phyloP scores from a whole-genome alignment of 2,888 invertebrate species.

The Chrysodeixis includens region DNA sequence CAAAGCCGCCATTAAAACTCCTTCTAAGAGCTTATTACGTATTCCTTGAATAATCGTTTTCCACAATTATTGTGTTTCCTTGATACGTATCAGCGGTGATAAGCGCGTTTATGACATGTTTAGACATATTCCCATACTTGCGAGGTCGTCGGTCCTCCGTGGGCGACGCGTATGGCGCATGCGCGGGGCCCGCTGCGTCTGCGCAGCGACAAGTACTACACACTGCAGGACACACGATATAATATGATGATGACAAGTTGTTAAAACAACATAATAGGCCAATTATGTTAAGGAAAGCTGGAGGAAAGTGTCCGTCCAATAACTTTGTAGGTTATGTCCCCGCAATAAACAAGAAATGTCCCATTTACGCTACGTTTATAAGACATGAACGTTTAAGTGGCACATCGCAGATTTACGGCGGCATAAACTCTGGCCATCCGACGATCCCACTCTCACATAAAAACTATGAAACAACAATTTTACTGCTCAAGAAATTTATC shows the following conservation, averaged over 20 bases:
- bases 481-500: not conserved
- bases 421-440: slow-evolving; percentile 25
- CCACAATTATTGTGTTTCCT: slow-evolving; percentile 2
- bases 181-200: slow-evolving; percentile 46
- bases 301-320: slow-evolving; percentile 12
- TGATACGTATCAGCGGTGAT: not conserved
- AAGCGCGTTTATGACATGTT: slow-evolving; percentile 28
- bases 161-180: slow-evolving; percentile 51
- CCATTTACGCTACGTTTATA: slow-evolving; percentile 26
- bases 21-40: not conserved
- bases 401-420: slow-evolving; percentile 31
- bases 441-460: not conserved
- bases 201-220: slow-evolving; percentile 28
- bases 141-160: slow-evolving; percentile 52
- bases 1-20: not conserved
- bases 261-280: not conserved
- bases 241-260: slow-evolving; percentile 20
- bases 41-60: slow-evolving; percentile 2
- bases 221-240: slow-evolving; percentile 29
- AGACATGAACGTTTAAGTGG: slow-evolving; percentile 20
- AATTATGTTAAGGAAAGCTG: not conserved
- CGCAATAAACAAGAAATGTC: slow-evolving; percentile 13
- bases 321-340: slow-evolving; percentile 29
- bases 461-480: not conserved
- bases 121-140: slow-evolving; percentile 45